Evolutionary conservation across 2,797 vertebrate species (phyloP).

Genomic region (Sebastiscus tertius): DNA sequence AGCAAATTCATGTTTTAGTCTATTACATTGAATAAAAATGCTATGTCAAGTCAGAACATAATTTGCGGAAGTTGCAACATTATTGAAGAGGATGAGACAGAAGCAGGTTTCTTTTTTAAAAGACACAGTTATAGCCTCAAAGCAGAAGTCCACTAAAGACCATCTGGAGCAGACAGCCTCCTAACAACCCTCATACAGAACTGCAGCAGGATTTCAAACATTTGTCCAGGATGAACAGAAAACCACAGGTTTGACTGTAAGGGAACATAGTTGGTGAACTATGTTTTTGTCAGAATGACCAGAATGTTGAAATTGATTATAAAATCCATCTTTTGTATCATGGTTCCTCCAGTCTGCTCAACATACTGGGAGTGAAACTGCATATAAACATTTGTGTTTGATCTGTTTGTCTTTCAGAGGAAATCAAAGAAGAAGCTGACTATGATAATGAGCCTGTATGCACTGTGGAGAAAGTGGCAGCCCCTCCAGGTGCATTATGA

Average conservation of each 20-base stretch:
- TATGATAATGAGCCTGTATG: background rate
- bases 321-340: background rate
- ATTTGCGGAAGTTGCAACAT: background rate
- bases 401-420: background rate
- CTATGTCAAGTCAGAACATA: no score
- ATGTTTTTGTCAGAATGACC: no score
- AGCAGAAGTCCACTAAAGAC: background rate
- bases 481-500: background rate
- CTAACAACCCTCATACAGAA: background rate
- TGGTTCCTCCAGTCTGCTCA: background rate
- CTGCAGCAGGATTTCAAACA: background rate
- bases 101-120: no score
- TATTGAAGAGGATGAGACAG: background rate
- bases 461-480: background rate
- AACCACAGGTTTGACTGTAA: rapidly evolving
- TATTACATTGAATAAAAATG: no score
- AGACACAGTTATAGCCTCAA: no score
- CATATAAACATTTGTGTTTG: background rate
- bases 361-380: background rate
- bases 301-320: no score
- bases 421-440: background rate
- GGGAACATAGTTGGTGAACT: no score
- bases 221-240: background rate
- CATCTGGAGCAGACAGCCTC: rapidly evolving
- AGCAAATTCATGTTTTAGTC: no score